Conservation (phyloP, 2,797 vertebrate species). For the Cetoscarus ocellatus region DNA sequence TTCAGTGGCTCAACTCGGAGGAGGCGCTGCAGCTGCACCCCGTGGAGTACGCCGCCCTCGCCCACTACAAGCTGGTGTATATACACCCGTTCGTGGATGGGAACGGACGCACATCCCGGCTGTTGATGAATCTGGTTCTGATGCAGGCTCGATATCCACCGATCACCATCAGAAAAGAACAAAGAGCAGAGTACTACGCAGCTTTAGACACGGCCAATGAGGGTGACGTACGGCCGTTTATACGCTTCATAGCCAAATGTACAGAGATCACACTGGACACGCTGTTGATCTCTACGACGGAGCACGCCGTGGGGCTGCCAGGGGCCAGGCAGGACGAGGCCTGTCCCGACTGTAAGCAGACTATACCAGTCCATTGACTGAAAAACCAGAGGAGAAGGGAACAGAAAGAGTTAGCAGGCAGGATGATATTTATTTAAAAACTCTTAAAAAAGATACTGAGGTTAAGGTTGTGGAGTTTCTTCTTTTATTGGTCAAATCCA, state of each 20-base stretch:
- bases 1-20: constrained; percentile 96
- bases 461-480: not conserved
- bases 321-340: constrained; percentile 83
- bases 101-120: constrained; percentile 93
- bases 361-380: constrained; percentile 86
- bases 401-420: not conserved
- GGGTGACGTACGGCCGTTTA: constrained; percentile 95
- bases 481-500: not conserved
- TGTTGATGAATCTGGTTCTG: constrained; percentile 96
- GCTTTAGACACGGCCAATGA: constrained; percentile 94
- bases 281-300: constrained; percentile 92
- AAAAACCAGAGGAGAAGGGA: not conserved
- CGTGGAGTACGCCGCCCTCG: constrained; percentile 93
- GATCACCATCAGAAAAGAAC: constrained; percentile 96
- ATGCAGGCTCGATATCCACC: constrained; percentile 97
- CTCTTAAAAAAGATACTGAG: not conserved
- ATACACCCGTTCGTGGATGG: constrained; percentile 96
- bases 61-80: constrained; percentile 98
- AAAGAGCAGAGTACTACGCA: constrained; percentile 92
- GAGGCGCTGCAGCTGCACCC: constrained; percentile 94
- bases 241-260: constrained; percentile 97
- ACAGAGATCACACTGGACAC: constrained; percentile 96
- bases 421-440: constrained; percentile 3
- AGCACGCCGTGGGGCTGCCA: constrained; percentile 92
- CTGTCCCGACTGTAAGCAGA: constrained; percentile 86